A percentile compares a stretch with the other conserved stretches of the same genome.
Evolutionary conservation across 2,888 invertebrate genomes (phyloP).

Genomic region (Gari tellinella): DNA sequence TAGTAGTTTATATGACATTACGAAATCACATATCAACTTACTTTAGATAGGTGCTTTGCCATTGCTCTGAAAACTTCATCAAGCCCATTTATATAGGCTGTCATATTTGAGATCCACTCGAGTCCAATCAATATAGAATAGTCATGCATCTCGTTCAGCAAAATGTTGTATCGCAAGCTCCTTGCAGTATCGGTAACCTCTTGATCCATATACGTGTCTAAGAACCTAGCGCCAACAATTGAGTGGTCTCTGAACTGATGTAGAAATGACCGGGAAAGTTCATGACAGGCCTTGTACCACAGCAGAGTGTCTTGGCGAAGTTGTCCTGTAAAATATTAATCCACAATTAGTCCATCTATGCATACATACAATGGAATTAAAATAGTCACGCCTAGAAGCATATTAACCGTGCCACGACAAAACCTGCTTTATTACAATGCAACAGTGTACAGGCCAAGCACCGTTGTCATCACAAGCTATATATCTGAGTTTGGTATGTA

Average conservation of each 20-base stretch:
- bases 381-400: no score
- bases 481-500: no score
- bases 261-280: slow-evolving; percentile 13
- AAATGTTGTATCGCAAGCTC: slow-evolving; percentile 10
- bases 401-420: no score
- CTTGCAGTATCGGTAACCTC: not conserved
- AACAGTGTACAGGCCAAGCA: no score
- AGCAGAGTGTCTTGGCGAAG: slow-evolving; percentile 5
- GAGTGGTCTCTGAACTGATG: slow-evolving; percentile 25
- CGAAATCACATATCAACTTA: no score
- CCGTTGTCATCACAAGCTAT: no score
- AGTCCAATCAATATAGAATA: slow-evolving; percentile 12
- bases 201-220: not conserved
- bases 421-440: no score
- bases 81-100: slow-evolving; percentile 32
- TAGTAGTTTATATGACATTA: no score
- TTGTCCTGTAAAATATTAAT: slow-evolving; percentile 21
- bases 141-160: slow-evolving; percentile 11
- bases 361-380: no score
- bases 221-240: not conserved
- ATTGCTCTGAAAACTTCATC: slow-evolving; percentile 16
- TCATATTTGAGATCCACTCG: slow-evolving; percentile 45
- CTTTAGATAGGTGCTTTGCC: slow-evolving; percentile 25
- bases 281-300: slow-evolving; percentile 27
- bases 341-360: no score